Conservation (phyloP, 2,888 invertebrate genomes). For the Eupithecia subumbrata region DNA sequence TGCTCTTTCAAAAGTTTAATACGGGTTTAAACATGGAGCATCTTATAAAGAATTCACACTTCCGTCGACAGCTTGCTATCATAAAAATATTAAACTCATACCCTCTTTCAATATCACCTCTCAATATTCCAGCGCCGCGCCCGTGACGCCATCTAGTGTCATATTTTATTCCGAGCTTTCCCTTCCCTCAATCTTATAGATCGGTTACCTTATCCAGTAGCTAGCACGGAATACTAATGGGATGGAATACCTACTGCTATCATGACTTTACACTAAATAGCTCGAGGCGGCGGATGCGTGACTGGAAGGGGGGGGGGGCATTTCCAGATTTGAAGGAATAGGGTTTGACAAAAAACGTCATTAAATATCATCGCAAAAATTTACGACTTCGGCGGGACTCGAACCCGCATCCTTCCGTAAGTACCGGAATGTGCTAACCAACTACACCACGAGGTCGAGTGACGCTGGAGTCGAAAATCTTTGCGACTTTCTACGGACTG, state of each 20-base stretch:
- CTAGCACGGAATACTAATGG: conserved; percentile 23
- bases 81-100: background rate
- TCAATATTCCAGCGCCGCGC: conserved; percentile 8
- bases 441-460: too few species aligned
- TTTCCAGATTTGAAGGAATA: too few species aligned
- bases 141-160: conserved; percentile 21
- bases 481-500: too few species aligned
- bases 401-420: too few species aligned
- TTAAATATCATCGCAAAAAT: too few species aligned
- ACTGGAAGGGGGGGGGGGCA: background rate
- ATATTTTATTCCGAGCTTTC: conserved; percentile 23
- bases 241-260: background rate
- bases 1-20: too few species aligned
- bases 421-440: too few species aligned
- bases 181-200: conserved; percentile 28
- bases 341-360: too few species aligned
- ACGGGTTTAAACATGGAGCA: background rate
- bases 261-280: conserved; percentile 7
- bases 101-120: conserved; percentile 15
- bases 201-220: conserved; percentile 12
- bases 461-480: too few species aligned
- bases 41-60: background rate
- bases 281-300: background rate
- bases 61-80: background rate
- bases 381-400: too few species aligned